phyloP scores from a whole-genome alignment of 2,888 invertebrate genomes.

The Cepaea hortensis region DNA sequence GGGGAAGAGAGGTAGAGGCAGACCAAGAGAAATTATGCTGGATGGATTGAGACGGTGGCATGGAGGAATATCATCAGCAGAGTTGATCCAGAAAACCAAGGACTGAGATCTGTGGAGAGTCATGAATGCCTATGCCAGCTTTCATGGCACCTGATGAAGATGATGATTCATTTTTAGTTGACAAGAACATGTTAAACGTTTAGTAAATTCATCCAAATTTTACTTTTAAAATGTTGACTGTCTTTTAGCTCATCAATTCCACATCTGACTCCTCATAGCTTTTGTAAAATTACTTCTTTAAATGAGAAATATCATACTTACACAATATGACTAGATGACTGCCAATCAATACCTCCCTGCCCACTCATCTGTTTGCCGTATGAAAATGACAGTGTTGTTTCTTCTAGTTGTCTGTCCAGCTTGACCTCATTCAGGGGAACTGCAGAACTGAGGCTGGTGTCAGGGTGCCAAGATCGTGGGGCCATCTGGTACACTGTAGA shows the following conservation, averaged over 20 bases:
- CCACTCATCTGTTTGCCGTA: slow-evolving; percentile 53
- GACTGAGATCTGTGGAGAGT: too few relatives aligned
- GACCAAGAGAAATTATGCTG: too few relatives aligned
- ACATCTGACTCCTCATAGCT: neutral
- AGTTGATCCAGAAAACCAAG: too few relatives aligned
- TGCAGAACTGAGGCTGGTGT: slow-evolving; percentile 65
- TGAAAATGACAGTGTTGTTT: slow-evolving; percentile 44
- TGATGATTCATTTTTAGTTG: too few relatives aligned
- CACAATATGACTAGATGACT: slow-evolving; percentile 37
- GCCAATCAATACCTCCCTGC: slow-evolving; percentile 44
- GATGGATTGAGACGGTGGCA: too few relatives aligned
- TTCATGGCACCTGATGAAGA: too few relatives aligned
- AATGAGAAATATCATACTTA: neutral
- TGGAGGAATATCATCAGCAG: too few relatives aligned
- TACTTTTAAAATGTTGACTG: neutral
- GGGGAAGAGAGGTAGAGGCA: too few relatives aligned
- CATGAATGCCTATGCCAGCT: too few relatives aligned
- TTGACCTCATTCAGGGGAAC: slow-evolving; percentile 36
- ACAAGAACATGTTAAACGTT: too few relatives aligned
- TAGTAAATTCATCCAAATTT: too few relatives aligned
- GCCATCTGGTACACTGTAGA: slow-evolving; percentile 73
- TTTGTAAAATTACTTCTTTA: neutral
- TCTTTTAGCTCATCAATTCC: neutral
- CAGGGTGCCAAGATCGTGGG: slow-evolving; percentile 73
- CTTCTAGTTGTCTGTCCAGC: neutral